A percentile compares a stretch with the other conserved stretches of the same genome.
Evolutionary conservation across 1,140 invertebrate genomes (phyloP).

Genomic region (Aphaenogaster ashmeadi): DNA sequence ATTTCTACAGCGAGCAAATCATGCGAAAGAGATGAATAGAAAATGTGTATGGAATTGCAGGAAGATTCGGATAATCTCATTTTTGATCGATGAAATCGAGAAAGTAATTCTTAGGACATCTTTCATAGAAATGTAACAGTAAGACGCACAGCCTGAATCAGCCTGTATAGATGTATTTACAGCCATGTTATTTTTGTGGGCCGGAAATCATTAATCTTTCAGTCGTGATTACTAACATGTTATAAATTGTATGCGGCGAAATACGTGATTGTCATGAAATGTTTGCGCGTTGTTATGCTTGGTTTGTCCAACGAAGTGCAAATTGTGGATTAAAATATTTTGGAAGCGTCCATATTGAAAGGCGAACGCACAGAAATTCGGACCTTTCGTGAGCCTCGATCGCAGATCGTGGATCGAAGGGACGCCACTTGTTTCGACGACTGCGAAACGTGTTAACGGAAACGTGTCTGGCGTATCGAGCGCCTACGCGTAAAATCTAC

Average conservation of each 20-base stretch:
- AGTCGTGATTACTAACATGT: not conserved
- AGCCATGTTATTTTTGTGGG: not conserved
- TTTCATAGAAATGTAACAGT: not conserved
- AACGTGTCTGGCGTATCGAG: conserved; percentile 72
- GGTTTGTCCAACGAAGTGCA: not conserved
- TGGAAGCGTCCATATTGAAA: not conserved
- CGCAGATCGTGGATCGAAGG: conserved; percentile 15
- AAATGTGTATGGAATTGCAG: not conserved
- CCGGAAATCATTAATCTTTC: not conserved
- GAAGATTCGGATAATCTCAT: not conserved
- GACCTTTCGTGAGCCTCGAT: not conserved
- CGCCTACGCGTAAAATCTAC: conserved; percentile 74
- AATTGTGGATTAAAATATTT: conserved; percentile 34
- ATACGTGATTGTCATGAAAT: conserved; percentile 5
- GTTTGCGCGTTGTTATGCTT: not conserved
- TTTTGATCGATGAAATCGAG: not conserved
- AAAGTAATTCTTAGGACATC: not conserved
- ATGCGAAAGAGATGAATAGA: not conserved
- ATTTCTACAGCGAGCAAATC: not conserved
- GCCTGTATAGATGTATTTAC: not conserved
- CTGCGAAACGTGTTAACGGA: conserved; percentile 72
- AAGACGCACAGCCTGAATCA: not conserved
- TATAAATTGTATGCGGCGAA: conserved; percentile 22
- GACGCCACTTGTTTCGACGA: conserved; percentile 67
- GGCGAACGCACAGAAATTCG: conserved; percentile 2